A percentile compares a stretch with the other conserved stretches of the same genome.
phyloP scores from a whole-genome alignment of 1,140 invertebrate genomes.

The Asbolus verrucosus region DNA sequence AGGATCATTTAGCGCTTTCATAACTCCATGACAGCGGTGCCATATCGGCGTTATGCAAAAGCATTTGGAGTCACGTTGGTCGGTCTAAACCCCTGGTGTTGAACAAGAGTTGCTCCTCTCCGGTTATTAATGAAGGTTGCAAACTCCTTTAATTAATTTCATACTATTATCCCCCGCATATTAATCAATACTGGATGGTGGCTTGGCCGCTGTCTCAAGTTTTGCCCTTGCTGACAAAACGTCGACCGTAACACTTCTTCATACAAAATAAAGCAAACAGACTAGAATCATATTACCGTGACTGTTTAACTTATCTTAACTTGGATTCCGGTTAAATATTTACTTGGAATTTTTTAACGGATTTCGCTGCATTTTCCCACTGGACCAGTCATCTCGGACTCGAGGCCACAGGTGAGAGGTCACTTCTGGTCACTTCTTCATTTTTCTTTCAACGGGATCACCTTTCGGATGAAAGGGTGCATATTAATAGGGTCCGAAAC shows the following conservation, averaged over 20 bases:
- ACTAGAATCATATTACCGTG: slow-evolving; percentile 6
- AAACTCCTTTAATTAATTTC: slow-evolving; percentile 66
- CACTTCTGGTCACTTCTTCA: slow-evolving; percentile 21
- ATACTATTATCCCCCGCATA: slow-evolving; percentile 64
- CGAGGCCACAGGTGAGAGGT: slow-evolving; percentile 42
- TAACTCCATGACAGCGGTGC: slow-evolving; percentile 17
- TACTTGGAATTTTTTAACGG: slow-evolving; percentile 23
- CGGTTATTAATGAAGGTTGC: slow-evolving; percentile 65
- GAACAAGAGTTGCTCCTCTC: slow-evolving; percentile 61
- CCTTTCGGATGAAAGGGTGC: slow-evolving; percentile 36
- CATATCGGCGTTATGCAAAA: slow-evolving; percentile 29
- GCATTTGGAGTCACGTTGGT: slow-evolving; percentile 41
- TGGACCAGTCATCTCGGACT: slow-evolving; percentile 39
- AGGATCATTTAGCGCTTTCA: slow-evolving; percentile 14
- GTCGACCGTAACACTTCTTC: slow-evolving; percentile 32
- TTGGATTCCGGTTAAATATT: slow-evolving; percentile 30
- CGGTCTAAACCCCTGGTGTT: slow-evolving; percentile 49
- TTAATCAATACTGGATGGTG: slow-evolving; percentile 62
- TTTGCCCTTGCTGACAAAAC: slow-evolving; percentile 36
- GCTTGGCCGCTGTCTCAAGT: slow-evolving; percentile 45
- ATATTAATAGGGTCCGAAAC: slow-evolving; percentile 36
- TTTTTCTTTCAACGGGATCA: slow-evolving; percentile 20
- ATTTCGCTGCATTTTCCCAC: slow-evolving; percentile 25
- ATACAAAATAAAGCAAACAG: slow-evolving; percentile 34
- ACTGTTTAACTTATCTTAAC: slow-evolving; percentile 9